Evolutionary conservation across 2,888 invertebrate species (phyloP).

Genomic region (Andricus quercusramuli): DNA sequence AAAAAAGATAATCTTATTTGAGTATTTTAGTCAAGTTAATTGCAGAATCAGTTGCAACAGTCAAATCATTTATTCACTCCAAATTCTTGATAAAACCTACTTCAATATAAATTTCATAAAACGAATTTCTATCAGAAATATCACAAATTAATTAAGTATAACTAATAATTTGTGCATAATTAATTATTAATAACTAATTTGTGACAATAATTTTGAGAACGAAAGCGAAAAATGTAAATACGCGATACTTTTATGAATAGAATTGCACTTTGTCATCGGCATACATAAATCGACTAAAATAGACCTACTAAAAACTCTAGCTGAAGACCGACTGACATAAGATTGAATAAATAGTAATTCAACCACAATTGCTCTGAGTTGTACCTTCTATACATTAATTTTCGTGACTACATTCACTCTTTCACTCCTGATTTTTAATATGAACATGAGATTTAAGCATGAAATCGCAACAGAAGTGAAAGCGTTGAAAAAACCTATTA

Average conservation of each 20-base stretch:
- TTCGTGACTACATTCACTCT: slow-evolving; percentile 19
- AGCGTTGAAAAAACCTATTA: slow-evolving; percentile 30
- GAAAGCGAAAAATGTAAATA: neutral
- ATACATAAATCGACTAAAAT: slow-evolving; percentile 9
- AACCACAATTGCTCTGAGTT: neutral
- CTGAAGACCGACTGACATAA: slow-evolving; percentile 4
- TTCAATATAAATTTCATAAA: neutral
- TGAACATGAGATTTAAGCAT: slow-evolving; percentile 15
- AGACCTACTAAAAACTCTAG: slow-evolving; percentile 15
- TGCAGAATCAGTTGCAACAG: neutral
- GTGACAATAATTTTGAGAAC: neutral
- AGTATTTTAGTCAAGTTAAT: neutral
- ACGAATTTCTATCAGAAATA: neutral
- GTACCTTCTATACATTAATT: slow-evolving; percentile 11
- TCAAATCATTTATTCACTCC: neutral
- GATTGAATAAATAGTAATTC: slow-evolving; percentile 24
- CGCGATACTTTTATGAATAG: neutral
- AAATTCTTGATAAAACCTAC: neutral
- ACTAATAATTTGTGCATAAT: neutral
- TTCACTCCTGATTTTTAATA: slow-evolving; percentile 28
- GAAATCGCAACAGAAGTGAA: slow-evolving; percentile 10
- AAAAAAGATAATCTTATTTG: neutral
- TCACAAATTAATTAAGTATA: neutral
- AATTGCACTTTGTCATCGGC: slow-evolving; percentile 16
- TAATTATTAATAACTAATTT: neutral